Conservation (phyloP, 1,140 invertebrate genomes). For the Papilio polytes region DNA sequence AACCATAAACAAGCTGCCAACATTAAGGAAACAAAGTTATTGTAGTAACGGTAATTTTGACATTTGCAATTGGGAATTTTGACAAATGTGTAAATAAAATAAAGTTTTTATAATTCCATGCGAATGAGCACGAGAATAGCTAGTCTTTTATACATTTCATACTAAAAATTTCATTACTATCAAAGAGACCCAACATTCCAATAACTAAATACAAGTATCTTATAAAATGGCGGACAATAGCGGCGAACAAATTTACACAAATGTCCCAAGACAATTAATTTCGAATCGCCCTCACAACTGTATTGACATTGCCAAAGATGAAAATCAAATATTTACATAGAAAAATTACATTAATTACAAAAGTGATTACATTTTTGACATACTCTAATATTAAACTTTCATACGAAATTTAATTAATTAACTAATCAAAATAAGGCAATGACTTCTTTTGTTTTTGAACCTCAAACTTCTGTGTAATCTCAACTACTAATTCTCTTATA, state of each 20-base stretch:
- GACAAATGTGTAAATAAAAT: too few species aligned
- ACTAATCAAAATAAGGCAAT: too few species aligned
- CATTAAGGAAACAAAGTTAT: too few species aligned
- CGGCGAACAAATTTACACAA: slow-evolving; percentile 14
- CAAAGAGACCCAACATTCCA: neutral
- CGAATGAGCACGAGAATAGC: too few species aligned
- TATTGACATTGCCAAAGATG: slow-evolving; percentile 11
- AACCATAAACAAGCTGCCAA: too few species aligned
- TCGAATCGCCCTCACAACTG: slow-evolving; percentile 19
- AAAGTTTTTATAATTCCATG: too few species aligned
- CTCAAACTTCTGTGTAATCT: neutral
- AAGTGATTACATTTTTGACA: slow-evolving; percentile 32
- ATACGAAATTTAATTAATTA: neutral
- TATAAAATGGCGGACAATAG: neutral
- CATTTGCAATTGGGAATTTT: too few species aligned
- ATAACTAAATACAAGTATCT: slow-evolving; percentile 18
- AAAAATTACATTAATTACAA: slow-evolving; percentile 22
- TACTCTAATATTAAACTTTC: neutral
- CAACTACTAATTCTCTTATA: neutral
- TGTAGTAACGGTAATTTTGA: too few species aligned
- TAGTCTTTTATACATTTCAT: neutral
- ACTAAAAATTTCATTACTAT: neutral
- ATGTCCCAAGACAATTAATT: slow-evolving; percentile 28
- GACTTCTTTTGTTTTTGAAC: neutral
- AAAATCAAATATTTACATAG: slow-evolving; percentile 6